Base-by-base conservation (phyloP, 2,113 vertebrate species). In the Saccopteryx bilineata region DNA sequence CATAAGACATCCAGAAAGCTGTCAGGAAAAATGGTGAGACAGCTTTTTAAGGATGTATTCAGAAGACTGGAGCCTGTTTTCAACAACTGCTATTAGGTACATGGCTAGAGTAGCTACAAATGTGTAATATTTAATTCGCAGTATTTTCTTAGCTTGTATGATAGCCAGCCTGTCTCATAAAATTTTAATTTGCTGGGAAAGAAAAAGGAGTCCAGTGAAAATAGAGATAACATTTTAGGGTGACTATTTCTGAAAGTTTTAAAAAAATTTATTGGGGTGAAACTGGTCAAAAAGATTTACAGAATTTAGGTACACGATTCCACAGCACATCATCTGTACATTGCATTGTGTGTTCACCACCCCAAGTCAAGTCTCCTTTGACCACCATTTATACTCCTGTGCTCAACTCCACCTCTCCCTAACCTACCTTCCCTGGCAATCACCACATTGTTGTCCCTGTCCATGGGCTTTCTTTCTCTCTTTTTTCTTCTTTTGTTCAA, bases 1-100 rank as follows among this genome's bases (percentile, higher is more conserved):
- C 95, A 81, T 33, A 74, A 86, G 13, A 75, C 85, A 78, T 93
- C 68, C 90, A 72, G 48, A 80, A 95, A 96, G 48, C n/a, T 61
- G 23, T 93, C 65, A 81, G 61, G 61, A 54, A 89, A 96, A 92
- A 33, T n/a, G 19, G 19, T 58, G 46, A 87, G 46, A 12, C 72
- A 23, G 54, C 9, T 89, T 94, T 74, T 48, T 56, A 6, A 95
- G n/a, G 66, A 66, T 26, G 13, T 56, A 23, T 21, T 84, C 31
- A 66, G 78, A 86, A 74, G n/a, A 58, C 13, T 4, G 74, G 19
- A 69, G 31, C 1, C 21, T 68, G 69, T 86, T 78, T 48, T 95
- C 28, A 33, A 85, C 24, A 3, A 19, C 65, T 76, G 79, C 60
- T 66, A 33, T 54, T 79, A 65, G 23, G 0, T n/a, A 23, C 6